Base-by-base conservation (phyloP, 2,888 invertebrate genomes). In the Odontocolon sp. region DNA sequence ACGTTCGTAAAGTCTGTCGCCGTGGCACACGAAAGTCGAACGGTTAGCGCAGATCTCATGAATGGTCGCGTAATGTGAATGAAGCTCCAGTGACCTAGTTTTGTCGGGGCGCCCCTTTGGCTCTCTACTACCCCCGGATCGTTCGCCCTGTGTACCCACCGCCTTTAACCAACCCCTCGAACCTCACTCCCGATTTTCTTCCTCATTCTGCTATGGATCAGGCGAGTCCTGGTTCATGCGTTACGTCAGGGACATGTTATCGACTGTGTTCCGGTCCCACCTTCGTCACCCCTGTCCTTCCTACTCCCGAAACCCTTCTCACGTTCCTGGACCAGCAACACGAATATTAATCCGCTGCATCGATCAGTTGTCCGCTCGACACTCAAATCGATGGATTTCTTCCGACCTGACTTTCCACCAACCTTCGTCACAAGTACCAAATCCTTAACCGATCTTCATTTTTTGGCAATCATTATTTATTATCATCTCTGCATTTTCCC, bases 51-150 rank as follows among this genome's bases (percentile, higher is more conserved):
- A 87, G 87, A 89, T 88, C 89, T 90, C 89, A 90, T 90, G 89
- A 90, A 90, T 90, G 89, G 89, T 85, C 89, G 88, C 87, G 89
- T 89, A 90, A 90, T 89, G 89, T 90, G 89, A 90, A 90, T 90
- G 89, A 89, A 90, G 89, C 88, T 90, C 88, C 88, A 89, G 87
- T 89, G 88, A 89, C 89, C 89, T 81, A 89, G 86, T 88, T 89
- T 82, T 73, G 83, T 80, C 70, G 66, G 59, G 78, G 77, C 80
- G 79, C 82, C 82, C 82, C 81, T 83, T 83, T 78, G 81, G 77
- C 83, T 79, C 82, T 81, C 81, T 69, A 80, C 74, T 78, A 77
- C 56, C 57, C 68, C 59, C 72, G 71, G 45, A 73, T 64, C 70
- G 38, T 57, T 71, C 61, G 67, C 63, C 36, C 66, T 75, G 40